Base-by-base conservation (phyloP, 1,140 invertebrate species). In the Augochlora pura region DNA sequence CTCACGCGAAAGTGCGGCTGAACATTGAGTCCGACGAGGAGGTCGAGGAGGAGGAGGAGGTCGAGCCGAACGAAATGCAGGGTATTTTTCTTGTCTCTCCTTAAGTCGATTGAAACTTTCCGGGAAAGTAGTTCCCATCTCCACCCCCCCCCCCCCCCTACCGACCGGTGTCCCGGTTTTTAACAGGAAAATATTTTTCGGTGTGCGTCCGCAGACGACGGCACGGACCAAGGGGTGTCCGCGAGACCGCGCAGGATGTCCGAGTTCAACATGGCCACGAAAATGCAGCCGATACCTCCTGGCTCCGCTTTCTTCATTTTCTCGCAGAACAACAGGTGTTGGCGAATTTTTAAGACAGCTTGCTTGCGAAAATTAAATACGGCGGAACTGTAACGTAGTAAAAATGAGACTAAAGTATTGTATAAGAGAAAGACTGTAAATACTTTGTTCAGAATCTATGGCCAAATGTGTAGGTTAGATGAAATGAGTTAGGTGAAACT, bases 221-320 rank as follows among this genome's bases (percentile, higher is more conserved):
- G 89, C 18, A 90, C 90, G 69, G 93, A 92, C 18, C 91, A 93
- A 80, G 94, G 94, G 89, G 95, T 94, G 82, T 95, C 96, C 75
- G 97, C 95, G 88, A 95, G 98, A 86, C 98, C 98, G 63, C 94
- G 98, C 86, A 95, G 98, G 88, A 96, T 98, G 94, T 99, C 98
- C 42, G 98, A 99, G 93, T 95, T 98, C 88, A 97, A 97, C 93
- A 96, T 97, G 85, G 95, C 96, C 57, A 97, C 95, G 82, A 96
- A 98, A 94, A 96, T 96, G 91, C 96, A 97, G 93, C 98, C 98
- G 72, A 99, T 99, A 92, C 99, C 99, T 83, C 96, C 96, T 90
- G 97, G 96, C 90, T 96, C 96, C 91, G 98, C 98, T 87, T 98
- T 99, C 94, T 99, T 99, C 95, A 94, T 99, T 92, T 98, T 99